Evolutionary conservation across 2,888 invertebrate species (phyloP), one percentile per base, ranked within the genome.

Genomic region (Hedya salicella): DNA sequence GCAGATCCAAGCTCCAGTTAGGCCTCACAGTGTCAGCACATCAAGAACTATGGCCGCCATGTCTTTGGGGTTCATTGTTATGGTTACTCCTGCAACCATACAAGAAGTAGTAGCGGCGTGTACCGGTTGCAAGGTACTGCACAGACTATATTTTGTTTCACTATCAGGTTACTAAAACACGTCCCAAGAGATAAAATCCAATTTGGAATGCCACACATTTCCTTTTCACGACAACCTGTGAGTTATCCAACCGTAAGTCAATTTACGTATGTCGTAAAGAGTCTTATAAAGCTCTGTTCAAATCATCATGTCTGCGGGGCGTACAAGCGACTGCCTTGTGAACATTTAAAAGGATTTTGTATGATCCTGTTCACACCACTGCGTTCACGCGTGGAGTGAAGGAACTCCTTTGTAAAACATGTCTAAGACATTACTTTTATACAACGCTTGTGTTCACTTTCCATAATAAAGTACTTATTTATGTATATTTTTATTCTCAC

Each of bases 31-130:
- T 79, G 96, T 96, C 54, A 95, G 95, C 73, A 96, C 97, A 14
- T 97, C 97, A 44, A 93, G 97, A 76, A 97, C 97, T 70, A 97
- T 97, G 97, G 97, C 97, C 0, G 97, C 97, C 57, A 97, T 97
- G 95, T 97, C 97, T 68, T 92, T 97, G 79, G 97, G 97, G 66
- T 97, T 97, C 92, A 97, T 97, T 81, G 97, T 97, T 67, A 95
- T 97, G 94, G 97, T 97, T 72, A 97, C 97, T 68, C 97, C 97
- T 48, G 97, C 97, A 93, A 97, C 97, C 54, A 97, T 97, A 74
- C 97, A 97, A 90, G 97, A 97, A 93, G 96, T 97, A 69, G 97
- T 97, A 44, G 96, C 96, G 40, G 97, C 97, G 32, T 97, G 97
- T 83, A 97, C 97, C 21, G 97, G 97, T 67, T 95, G 96, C 75